Base-by-base conservation (phyloP, 1,140 invertebrate species). In the Scaptomyza pallida region DNA sequence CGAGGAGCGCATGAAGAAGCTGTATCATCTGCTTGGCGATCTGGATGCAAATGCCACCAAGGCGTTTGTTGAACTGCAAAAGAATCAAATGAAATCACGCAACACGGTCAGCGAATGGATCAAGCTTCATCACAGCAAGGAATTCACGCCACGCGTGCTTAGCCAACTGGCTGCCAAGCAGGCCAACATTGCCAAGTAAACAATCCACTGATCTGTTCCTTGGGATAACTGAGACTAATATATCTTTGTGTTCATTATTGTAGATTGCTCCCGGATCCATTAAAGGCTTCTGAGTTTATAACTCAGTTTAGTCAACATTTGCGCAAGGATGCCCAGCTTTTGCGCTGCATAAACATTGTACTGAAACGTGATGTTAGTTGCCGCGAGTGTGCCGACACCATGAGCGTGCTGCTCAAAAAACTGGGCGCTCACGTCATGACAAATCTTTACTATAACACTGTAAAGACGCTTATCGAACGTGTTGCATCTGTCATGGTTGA, bases 401-500 rank as follows among this genome's bases (percentile, higher is more conserved):
- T 93, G 65, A 92, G 92, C 48, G 92, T 94, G 43, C 95, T 99
- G n/a, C 92, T 99, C 6, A 98, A 98, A 91, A 98, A 98, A 91
- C 93, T 99, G 0, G 98, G 98, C 3, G 95, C 97, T 78, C 97
- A 97, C 1, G 95, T 98, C 0, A 97, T 98, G 94, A 98, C 97
- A 1, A 98, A 99, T 93, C 91, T 98, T 23, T 97, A 98, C 90
- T 99, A 99, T 91, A 98, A 98, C 85, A 98, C 97, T 1, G 96
- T 99, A 15, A 98, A 99, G 93, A 97, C 97, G 94, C 91, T 99
- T 10, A 92, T 99, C 23, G 98, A 99, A 92, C 93, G 98, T 72
- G 96, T 98, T 10, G 98, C 97, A 37, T 98, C 97, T 0, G 97
- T 99, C 2, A 97, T 99, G 95, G 96, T 99, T 13, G 98, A 99